These are phyloP conservation scores for Anastrepha ludens DNA, from an alignment of 1,140 invertebrate species.

Conservation along the genomic window DNA sequence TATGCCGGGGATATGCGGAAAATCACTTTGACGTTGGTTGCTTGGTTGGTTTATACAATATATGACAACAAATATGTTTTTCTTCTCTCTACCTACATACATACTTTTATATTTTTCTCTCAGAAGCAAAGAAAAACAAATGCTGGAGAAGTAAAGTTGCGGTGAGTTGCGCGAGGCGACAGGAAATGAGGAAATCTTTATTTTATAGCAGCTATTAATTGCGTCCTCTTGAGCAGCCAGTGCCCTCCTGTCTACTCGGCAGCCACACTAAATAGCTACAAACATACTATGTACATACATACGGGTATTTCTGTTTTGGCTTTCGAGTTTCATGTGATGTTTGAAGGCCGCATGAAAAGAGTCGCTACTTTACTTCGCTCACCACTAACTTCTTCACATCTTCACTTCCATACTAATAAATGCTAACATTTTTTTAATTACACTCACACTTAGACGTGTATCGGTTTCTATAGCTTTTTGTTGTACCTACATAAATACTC, in stretches of 20 bases:
- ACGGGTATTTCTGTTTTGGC: neutral
- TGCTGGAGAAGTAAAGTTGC: neutral
- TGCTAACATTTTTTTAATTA: constrained; percentile 34
- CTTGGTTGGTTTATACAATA: constrained; percentile 21
- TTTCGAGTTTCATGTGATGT: neutral
- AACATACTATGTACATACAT: neutral
- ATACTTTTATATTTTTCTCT: neutral
- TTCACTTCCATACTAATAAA: neutral
- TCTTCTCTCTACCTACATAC: neutral
- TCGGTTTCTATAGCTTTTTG: neutral
- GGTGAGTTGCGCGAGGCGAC: neutral
- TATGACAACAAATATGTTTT: constrained; percentile 15
- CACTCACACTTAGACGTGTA: neutral
- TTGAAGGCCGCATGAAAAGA: constrained; percentile 31
- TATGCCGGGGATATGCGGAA: neutral
- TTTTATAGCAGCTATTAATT: constrained; percentile 47
- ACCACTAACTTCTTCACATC: neutral
- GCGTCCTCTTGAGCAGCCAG: constrained; percentile 20
- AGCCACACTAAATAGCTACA: constrained; percentile 17
- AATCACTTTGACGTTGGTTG: constrained; percentile 1
- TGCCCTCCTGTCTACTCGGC: neutral
- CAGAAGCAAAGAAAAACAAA: neutral
- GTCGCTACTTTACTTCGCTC: neutral
- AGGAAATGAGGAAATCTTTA: constrained; percentile 52
- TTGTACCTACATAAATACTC: neutral